Evolutionary conservation across 2,113 vertebrate genomes (phyloP).

Genomic region (Salvelinus namaycush): DNA sequence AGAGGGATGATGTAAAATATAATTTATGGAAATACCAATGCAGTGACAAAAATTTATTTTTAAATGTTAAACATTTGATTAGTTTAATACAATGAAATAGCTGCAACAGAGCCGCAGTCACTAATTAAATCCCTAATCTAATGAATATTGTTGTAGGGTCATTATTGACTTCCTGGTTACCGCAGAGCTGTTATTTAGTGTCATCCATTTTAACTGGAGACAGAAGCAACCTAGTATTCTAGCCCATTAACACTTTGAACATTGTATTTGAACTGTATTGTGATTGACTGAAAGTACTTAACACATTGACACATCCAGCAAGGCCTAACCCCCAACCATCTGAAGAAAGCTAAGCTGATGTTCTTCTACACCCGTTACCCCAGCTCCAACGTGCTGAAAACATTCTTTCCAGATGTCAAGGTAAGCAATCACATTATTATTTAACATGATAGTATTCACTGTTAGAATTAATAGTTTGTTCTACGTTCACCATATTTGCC

Average conservation of each 20-base stretch:
- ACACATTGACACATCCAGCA: slow-evolving; percentile 86
- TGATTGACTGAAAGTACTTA: slow-evolving; percentile 54
- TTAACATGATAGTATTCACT: neutral
- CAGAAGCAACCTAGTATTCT: slow-evolving; percentile 66
- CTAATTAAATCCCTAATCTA: slow-evolving; percentile 79
- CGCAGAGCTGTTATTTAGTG: slow-evolving; percentile 69
- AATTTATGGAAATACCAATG: too few species aligned
- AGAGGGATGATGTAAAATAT: too few species aligned
- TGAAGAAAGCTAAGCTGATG: slow-evolving; percentile 98
- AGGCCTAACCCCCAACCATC: slow-evolving; percentile 86
- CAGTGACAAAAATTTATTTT: too few species aligned
- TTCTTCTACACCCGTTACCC: slow-evolving; percentile 98
- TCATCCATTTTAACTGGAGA: slow-evolving; percentile 69
- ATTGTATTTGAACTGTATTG: slow-evolving; percentile 25
- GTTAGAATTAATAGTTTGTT: slow-evolving; percentile 15
- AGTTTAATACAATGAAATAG: too few species aligned
- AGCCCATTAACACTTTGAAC: slow-evolving; percentile 63
- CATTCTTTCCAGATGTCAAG: slow-evolving; percentile 93
- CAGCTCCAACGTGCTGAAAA: slow-evolving; percentile 89
- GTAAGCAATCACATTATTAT: slow-evolving; percentile 62
- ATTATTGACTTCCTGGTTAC: slow-evolving; percentile 75
- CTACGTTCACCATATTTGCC: slow-evolving; percentile 16
- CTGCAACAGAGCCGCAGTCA: slow-evolving; percentile 55
- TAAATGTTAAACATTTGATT: too few species aligned
- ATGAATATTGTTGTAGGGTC: slow-evolving; percentile 73